Conservation (phyloP, 2,888 invertebrate genomes). For the Dasypogon diadema region DNA sequence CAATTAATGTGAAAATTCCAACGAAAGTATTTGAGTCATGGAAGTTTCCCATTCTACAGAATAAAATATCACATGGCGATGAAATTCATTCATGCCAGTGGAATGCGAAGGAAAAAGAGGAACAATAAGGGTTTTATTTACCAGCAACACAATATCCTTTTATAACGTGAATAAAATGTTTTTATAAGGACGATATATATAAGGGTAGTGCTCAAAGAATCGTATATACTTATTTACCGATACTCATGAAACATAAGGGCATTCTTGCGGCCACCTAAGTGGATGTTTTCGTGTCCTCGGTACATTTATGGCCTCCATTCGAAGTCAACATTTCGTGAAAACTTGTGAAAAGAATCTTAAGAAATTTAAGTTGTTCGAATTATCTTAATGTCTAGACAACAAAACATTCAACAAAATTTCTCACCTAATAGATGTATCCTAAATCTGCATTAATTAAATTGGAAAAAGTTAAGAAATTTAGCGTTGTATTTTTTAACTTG, state of each 20-base stretch:
- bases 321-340: no score
- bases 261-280: no score
- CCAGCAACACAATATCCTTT: not conserved
- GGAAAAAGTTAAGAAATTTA: no score
- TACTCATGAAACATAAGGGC: not conserved
- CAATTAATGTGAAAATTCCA: constrained; percentile 2
- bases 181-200: not conserved
- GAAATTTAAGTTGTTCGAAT: no score
- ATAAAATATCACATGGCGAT: not conserved
- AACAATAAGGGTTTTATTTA: not conserved
- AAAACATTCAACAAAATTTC: no score
- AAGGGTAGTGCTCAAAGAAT: not conserved
- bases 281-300: no score
- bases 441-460: no score
- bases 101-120: not conserved
- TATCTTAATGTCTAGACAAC: no score
- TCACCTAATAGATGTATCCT: no score
- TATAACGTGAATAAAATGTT: not conserved
- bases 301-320: no score
- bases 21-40: not conserved
- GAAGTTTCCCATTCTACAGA: constrained; percentile 6
- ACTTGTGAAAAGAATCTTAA: no score
- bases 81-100: not conserved
- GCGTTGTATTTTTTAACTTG: no score
- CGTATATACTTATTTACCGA: not conserved